Conservation (phyloP, 2,113 vertebrate genomes). For the Cottus gobio region DNA sequence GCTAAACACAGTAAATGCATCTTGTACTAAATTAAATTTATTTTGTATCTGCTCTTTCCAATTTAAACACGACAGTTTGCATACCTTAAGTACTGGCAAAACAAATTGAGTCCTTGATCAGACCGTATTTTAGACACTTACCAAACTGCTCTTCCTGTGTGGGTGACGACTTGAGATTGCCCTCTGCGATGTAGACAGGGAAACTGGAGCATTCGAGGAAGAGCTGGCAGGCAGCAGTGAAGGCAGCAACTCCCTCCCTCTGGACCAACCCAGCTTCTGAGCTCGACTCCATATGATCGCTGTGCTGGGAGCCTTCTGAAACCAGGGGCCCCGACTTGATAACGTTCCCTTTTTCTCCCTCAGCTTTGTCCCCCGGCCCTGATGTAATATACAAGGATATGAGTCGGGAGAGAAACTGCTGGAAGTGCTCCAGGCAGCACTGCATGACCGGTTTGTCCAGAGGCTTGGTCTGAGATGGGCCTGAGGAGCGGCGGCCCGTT, state of each 20-base stretch:
- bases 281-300: slow-evolving; percentile 59
- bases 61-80: too few relatives aligned
- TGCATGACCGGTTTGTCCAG: slow-evolving; percentile 97
- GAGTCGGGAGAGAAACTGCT: slow-evolving; percentile 93
- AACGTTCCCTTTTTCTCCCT: slow-evolving; percentile 74
- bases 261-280: slow-evolving; percentile 69
- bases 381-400: slow-evolving; percentile 91
- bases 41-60: too few relatives aligned
- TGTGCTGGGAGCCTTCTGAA: slow-evolving; percentile 55
- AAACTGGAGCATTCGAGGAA: slow-evolving; percentile 99
- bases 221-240: slow-evolving; percentile 96
- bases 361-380: slow-evolving; percentile 73
- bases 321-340: slow-evolving; percentile 50
- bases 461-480: slow-evolving; percentile 75
- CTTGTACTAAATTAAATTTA: too few relatives aligned
- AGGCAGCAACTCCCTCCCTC: slow-evolving; percentile 90
- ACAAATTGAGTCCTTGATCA: background rate
- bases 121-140: slow-evolving; percentile 46
- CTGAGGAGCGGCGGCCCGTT: slow-evolving; percentile 70
- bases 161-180: slow-evolving; percentile 90
- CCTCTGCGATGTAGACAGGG: slow-evolving; percentile 97
- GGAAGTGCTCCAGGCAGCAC: slow-evolving; percentile 95
- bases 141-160: slow-evolving; percentile 85
- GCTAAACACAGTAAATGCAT: too few relatives aligned
- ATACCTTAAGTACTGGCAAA: background rate